Percentiles rank a stretch among this genome's conserved stretches.
Evolutionary conservation across 2,113 vertebrate genomes (phyloP).

Genomic region (Scomber colias): DNA sequence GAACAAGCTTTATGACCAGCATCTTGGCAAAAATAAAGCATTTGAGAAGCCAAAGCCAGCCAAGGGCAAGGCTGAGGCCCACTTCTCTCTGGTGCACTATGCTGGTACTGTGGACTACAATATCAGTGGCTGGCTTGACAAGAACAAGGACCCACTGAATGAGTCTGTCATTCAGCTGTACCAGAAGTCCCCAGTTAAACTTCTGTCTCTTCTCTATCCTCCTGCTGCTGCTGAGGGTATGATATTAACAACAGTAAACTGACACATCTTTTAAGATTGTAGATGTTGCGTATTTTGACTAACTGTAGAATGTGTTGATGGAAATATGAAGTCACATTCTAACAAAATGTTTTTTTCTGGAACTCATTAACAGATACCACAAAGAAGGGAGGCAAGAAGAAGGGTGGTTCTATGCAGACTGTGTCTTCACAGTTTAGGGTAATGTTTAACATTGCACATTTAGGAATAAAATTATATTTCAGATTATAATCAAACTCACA

Average conservation of each 20-base stretch:
- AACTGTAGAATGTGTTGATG: not conserved
- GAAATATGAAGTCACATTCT: not conserved
- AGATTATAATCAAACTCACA: not conserved
- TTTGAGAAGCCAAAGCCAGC: slow-evolving; percentile 90
- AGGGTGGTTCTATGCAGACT: slow-evolving; percentile 78
- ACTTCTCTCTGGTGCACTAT: slow-evolving; percentile 91
- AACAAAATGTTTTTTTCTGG: no score
- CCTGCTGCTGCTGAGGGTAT: slow-evolving; percentile 66
- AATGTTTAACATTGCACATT: not conserved
- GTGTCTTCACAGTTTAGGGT: slow-evolving; percentile 79
- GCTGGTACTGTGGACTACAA: slow-evolving; percentile 93
- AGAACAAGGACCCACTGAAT: slow-evolving; percentile 81
- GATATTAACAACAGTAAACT: not conserved
- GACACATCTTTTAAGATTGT: not conserved
- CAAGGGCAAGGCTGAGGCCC: slow-evolving; percentile 90
- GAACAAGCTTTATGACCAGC: slow-evolving; percentile 79
- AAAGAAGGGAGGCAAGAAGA: slow-evolving; percentile 78
- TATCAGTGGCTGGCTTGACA: slow-evolving; percentile 73
- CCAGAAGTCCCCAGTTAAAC: slow-evolving; percentile 77
- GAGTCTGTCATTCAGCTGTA: slow-evolving; percentile 78
- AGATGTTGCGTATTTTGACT: not conserved
- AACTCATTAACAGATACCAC: slow-evolving; percentile 14
- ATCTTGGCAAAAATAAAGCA: slow-evolving; percentile 73
- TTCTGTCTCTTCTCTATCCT: slow-evolving; percentile 63
- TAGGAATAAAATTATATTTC: not conserved